Percentiles rank a stretch among this genome's conserved stretches.
Evolutionary conservation across 2,888 invertebrate genomes (phyloP).

Genomic region (Dynastes grantii): DNA sequence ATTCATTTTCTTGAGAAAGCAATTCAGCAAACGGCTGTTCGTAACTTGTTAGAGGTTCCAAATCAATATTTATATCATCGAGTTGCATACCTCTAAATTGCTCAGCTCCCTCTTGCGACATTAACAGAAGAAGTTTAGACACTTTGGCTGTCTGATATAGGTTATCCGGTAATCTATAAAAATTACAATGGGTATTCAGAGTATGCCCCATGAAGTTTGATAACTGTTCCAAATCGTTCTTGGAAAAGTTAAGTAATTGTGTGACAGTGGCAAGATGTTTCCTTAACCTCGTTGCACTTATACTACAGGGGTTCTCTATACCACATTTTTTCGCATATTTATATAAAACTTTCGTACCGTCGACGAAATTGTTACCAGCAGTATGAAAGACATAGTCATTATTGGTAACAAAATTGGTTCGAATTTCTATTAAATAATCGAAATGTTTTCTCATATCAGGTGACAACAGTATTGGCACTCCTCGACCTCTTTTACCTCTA

Average conservation of each 20-base stretch:
- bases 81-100: too few relatives aligned
- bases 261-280: slow-evolving; percentile 5
- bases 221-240: slow-evolving; percentile 48
- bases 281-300: background rate
- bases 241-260: background rate
- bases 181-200: slow-evolving; percentile 49
- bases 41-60: too few relatives aligned
- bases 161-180: background rate
- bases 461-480: background rate
- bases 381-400: slow-evolving; percentile 5
- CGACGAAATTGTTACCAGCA: slow-evolving; percentile 16
- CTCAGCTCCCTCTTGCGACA: too few relatives aligned
- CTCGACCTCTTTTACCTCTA: background rate
- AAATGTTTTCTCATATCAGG: slow-evolving; percentile 13
- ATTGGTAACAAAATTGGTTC: background rate
- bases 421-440: background rate
- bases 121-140: slow-evolving; percentile 40
- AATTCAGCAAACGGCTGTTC: too few relatives aligned
- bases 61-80: too few relatives aligned
- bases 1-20: too few relatives aligned
- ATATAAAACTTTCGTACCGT: background rate
- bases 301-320: background rate
- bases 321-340: background rate
- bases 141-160: background rate
- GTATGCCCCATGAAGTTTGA: slow-evolving; percentile 53